Evolutionary conservation across 1,140 invertebrate genomes (phyloP), one percentile per base, ranked within the genome.

Genomic region (Drosophila miranda): DNA sequence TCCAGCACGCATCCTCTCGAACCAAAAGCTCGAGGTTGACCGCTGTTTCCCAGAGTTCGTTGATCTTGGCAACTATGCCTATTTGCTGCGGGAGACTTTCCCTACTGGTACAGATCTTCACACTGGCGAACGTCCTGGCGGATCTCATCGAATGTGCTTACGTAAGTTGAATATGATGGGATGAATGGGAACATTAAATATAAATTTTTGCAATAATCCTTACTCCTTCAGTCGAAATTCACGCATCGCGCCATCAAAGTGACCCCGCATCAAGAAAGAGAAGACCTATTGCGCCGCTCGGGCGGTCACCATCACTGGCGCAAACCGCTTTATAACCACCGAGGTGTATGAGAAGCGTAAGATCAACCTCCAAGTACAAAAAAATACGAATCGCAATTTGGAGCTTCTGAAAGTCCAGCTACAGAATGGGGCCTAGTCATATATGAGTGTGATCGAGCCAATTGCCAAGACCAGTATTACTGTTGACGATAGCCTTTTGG

Each of bases 261-360:
- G 13, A 9, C 8, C 0, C 1, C 79, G 11, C n/a, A 0, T 76
- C 0, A 82, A 49, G 0, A 6, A 3, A 2, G 60, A 26, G 5
- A 11, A 30, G 11, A 6, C 28, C 0, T 38, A 11, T 13, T 4
- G 9, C 0, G 9, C 6, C n/a, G 8, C 8, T 5, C 3, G 7
- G 6, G 0, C 4, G 6, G 78, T 94, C 6, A 48, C 77, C 13
- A 87, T 94, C 6, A 90, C 79, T 0, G 88, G 92, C 6, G 38
- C 92, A 53, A 63, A 84, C 75, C 61, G 89, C 50, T 62, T 91
- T 84, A 69, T 91, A 14, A 79, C 90, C 90, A 69, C 70, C 66
- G 72, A 87, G 7, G 68, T 92, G 23, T 84, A 86, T 52, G 89
- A 92, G 55, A 91, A 84, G 16, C 74, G 89, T 48, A 67, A 67